phyloP scores from a whole-genome alignment of 2,113 vertebrate species.

The Aptenodytes forsteri region DNA sequence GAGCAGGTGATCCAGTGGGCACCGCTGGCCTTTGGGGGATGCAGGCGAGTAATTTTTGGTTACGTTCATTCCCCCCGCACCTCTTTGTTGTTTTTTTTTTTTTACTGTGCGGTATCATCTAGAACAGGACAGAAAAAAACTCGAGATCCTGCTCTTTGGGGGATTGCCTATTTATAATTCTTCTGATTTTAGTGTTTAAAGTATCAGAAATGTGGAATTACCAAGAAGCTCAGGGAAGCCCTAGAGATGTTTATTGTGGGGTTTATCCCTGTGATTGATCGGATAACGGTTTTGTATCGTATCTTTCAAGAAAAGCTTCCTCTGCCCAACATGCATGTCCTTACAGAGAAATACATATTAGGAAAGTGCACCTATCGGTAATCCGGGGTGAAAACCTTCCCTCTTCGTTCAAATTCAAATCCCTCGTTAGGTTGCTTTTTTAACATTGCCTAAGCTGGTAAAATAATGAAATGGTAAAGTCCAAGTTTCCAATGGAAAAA shows the following conservation, averaged over 20 bases:
- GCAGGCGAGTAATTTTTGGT: neutral
- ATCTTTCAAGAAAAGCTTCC: neutral
- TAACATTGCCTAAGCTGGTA: neutral
- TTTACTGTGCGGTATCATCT: neutral
- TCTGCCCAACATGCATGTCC: neutral
- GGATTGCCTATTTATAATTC: neutral
- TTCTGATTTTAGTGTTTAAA: neutral
- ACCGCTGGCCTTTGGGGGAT: neutral
- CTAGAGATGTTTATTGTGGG: neutral
- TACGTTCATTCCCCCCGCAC: fast-evolving
- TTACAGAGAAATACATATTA: neutral
- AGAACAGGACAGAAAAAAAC: neutral
- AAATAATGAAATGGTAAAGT: neutral
- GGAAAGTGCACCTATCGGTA: neutral
- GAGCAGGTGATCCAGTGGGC: neutral
- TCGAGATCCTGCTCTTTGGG: neutral
- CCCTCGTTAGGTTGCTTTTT: neutral
- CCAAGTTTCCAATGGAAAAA: neutral
- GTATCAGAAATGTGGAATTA: neutral
- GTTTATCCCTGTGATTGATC: neutral
- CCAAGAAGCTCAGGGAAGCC: neutral
- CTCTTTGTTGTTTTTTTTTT: neutral
- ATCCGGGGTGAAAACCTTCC: neutral
- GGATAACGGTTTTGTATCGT: neutral
- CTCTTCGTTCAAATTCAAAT: neutral